Evolutionary conservation across 1,140 invertebrate genomes (phyloP), one percentile per base, ranked within the genome.

Genomic region (Megathymus violae): DNA sequence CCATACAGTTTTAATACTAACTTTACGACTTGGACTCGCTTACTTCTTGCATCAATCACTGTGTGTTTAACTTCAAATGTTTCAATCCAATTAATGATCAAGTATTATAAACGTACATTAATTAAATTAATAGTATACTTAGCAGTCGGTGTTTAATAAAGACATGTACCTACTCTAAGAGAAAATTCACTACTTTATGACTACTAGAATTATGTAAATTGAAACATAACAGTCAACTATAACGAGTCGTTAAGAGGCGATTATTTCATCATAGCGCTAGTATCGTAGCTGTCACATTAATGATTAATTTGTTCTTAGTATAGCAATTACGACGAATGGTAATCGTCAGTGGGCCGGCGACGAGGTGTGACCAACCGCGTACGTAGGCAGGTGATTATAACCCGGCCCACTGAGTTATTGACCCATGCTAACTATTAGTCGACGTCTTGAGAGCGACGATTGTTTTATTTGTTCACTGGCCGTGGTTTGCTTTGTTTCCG

Each of bases 301-400:
- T 88, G 80, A 89, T 89, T 88, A 88, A 85, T 85, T 78, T 72
- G 76, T 82, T 85, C 76, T 77, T 71, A 60, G 81, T 77, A 36
- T 62, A 76, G 76, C 75, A 85, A 87, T 89, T 88, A 87, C 71
- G 44, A 70, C 66, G 81, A 80, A 80, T 80, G 76, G 82, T 68
- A 67, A 74, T 64, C 72, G 76, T 80, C 74, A 67, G 62, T 56
- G 54, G 60, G 52, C 61, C 63, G 70, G 43, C 70, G 62, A 19
- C 74, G 77, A 78, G 72, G 76, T 82, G 82, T 80, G 79, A 80
- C 75, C 71, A 78, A 80, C 75, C 71, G 69, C 68, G 66, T 62
- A 61, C 50, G 51, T 71, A 67, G 72, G 51, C 64, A 68, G 76
- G 62, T 73, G 67, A 78, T 80, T 77, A 74, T 67, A 70, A 71